phyloP scores from a whole-genome alignment of 2,113 vertebrate species.

The Helogale parvula region DNA sequence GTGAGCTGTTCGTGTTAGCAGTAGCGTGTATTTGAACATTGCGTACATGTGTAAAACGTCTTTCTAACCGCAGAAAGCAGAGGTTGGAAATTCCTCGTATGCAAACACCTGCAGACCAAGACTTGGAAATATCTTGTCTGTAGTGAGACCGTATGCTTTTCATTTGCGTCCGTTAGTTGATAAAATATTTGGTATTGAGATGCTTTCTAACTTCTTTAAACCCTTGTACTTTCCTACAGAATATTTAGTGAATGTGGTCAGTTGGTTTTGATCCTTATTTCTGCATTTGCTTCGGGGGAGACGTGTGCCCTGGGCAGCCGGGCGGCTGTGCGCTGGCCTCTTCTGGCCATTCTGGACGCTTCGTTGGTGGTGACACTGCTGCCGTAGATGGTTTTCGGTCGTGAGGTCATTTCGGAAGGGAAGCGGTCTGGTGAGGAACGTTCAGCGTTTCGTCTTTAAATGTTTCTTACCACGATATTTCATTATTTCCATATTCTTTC shows the following conservation, averaged over 20 bases:
- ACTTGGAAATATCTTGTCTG: background rate
- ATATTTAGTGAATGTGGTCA: constrained; percentile 66
- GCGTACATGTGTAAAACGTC: background rate
- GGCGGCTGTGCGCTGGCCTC: constrained; percentile 78
- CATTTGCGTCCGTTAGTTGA: constrained; percentile 40
- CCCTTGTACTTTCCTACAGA: constrained; percentile 67
- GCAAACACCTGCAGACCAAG: background rate
- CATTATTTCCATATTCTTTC: constrained; percentile 69
- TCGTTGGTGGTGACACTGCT: constrained; percentile 83
- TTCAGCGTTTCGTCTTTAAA: constrained; percentile 37
- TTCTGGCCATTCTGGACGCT: constrained; percentile 82
- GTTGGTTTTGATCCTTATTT: constrained; percentile 75
- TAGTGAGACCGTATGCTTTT: background rate
- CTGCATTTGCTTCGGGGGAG: constrained; percentile 74
- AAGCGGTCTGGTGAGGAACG: constrained; percentile 78
- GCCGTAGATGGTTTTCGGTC: constrained; percentile 73
- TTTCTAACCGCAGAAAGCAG: background rate
- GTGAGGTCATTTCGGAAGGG: constrained; percentile 76
- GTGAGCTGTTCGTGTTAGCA: background rate
- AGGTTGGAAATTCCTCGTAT: background rate
- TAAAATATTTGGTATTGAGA: constrained; percentile 52
- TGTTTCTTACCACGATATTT: constrained; percentile 60
- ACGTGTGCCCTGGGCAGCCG: constrained; percentile 73
- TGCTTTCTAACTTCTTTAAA: constrained; percentile 75
- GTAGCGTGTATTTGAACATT: background rate